A percentile compares a stretch with the other conserved stretches of the same genome.
Evolutionary conservation across 2,888 invertebrate species (phyloP).

Genomic region (Scaptodrosophila latifasciaeformis): DNA sequence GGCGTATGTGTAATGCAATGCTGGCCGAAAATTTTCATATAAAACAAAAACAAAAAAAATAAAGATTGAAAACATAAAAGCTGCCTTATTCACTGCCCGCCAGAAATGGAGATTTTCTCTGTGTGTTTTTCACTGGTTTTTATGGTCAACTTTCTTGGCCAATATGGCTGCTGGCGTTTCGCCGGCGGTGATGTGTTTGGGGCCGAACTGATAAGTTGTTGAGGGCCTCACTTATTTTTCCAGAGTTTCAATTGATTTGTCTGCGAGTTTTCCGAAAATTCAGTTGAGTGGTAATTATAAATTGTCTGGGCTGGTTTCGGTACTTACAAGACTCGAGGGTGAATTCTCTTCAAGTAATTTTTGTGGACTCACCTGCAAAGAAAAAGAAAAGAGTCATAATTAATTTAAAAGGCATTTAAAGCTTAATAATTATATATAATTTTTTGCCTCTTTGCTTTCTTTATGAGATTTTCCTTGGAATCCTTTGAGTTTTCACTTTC

Average conservation of each 20-base stretch:
- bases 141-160: slow-evolving; percentile 49
- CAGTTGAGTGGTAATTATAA: too few relatives aligned
- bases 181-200: too few relatives aligned
- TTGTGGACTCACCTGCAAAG: slow-evolving; percentile 54
- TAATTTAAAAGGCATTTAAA: too few relatives aligned
- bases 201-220: too few relatives aligned
- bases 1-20: slow-evolving; percentile 54
- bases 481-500: too few relatives aligned
- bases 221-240: too few relatives aligned
- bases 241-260: too few relatives aligned
- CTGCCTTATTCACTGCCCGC: slow-evolving; percentile 51
- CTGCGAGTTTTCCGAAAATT: too few relatives aligned
- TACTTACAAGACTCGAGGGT: too few relatives aligned
- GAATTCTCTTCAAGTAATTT: slow-evolving; percentile 25
- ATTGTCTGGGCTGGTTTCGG: too few relatives aligned
- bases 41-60: slow-evolving; percentile 10
- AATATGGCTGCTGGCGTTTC: slow-evolving; percentile 12
- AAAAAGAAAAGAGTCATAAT: slow-evolving; percentile 15
- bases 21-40: slow-evolving; percentile 29
- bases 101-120: too few relatives aligned
- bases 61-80: slow-evolving; percentile 24
- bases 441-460: not conserved
- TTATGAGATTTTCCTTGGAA: too few relatives aligned
- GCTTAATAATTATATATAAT: not conserved
- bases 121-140: slow-evolving; percentile 37